Conservation (phyloP, 1,140 invertebrate genomes). For the Brachionus asplanchnoidis region DNA sequence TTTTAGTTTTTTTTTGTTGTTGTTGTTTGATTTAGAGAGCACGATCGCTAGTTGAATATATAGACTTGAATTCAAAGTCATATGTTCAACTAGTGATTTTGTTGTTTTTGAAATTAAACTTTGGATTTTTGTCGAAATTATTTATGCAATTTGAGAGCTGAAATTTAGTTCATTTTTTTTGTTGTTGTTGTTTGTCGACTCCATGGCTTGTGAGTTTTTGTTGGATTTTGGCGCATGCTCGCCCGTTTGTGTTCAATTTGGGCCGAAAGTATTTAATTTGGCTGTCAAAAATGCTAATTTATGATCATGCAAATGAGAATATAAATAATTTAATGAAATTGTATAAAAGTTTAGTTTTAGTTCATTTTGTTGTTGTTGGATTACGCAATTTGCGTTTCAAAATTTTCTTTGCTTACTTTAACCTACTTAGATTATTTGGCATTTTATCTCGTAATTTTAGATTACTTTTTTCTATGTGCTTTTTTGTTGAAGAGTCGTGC, state of each 20-base stretch:
- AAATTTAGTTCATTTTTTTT: neutral
- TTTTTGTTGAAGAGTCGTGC: too few species aligned
- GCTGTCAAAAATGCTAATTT: neutral
- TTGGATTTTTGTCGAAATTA: neutral
- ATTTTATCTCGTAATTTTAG: too few species aligned
- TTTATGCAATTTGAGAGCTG: slow-evolving; percentile 8
- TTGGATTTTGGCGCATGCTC: neutral
- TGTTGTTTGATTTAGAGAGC: neutral
- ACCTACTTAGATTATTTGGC: too few species aligned
- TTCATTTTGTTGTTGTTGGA: neutral
- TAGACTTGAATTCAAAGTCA: neutral
- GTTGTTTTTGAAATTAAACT: slow-evolving; percentile 11
- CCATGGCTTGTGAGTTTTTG: neutral
- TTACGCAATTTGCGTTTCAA: too few species aligned
- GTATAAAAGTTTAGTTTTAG: neutral
- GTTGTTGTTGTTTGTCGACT: too few species aligned
- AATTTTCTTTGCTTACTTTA: too few species aligned
- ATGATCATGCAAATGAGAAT: neutral
- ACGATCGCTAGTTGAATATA: neutral
- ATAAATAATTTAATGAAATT: neutral
- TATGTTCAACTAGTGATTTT: slow-evolving; percentile 20
- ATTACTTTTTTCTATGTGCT: too few species aligned
- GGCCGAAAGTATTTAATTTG: neutral
- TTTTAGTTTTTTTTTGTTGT: too few species aligned
- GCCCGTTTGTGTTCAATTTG: neutral